Percentiles rank a stretch among this genome's conserved stretches.
These are phyloP conservation scores for Heliconius ismenius DNA, from an alignment of 2,888 invertebrate genomes.

Conservation along the genomic window DNA sequence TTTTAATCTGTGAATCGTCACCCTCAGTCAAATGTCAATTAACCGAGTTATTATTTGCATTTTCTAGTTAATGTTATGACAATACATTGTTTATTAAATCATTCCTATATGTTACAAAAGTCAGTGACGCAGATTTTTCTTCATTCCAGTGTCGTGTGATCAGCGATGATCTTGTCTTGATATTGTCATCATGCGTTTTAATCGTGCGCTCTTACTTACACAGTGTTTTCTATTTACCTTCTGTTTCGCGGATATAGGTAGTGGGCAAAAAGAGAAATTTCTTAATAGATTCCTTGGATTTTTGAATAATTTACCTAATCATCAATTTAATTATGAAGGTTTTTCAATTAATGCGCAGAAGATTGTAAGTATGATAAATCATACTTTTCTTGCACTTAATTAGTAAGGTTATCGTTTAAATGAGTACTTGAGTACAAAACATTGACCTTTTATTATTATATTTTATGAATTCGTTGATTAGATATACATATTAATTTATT, in stretches of 20 bases:
- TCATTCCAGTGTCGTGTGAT: conserved; percentile 45
- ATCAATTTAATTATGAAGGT: conserved; percentile 70
- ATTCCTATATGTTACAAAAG: conserved; percentile 34
- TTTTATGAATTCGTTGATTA: not conserved
- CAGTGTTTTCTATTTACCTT: conserved; percentile 50
- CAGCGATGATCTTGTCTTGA: conserved; percentile 57
- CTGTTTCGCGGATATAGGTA: conserved; percentile 59
- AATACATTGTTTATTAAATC: conserved; percentile 38
- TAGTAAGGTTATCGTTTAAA: conserved; percentile 45
- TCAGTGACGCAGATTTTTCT: conserved; percentile 35
- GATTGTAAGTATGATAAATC: conserved; percentile 63
- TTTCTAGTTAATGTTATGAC: conserved; percentile 35
- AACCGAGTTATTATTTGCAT: conserved; percentile 12
- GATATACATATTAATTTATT: not conserved
- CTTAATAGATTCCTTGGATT: conserved; percentile 69
- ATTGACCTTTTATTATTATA: not conserved
- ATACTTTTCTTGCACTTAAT: conserved; percentile 33
- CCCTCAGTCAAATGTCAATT: not conserved
- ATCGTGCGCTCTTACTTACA: conserved; percentile 47
- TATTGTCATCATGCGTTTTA: conserved; percentile 56
- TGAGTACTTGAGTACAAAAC: conserved; percentile 35
- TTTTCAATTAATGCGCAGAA: conserved; percentile 68
- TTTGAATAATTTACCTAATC: conserved; percentile 75
- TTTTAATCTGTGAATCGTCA: not conserved
- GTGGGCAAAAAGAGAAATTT: conserved; percentile 57